These are phyloP conservation scores for Colius striatus DNA, from an alignment of 2,113 vertebrate genomes.

Conservation along the genomic window DNA sequence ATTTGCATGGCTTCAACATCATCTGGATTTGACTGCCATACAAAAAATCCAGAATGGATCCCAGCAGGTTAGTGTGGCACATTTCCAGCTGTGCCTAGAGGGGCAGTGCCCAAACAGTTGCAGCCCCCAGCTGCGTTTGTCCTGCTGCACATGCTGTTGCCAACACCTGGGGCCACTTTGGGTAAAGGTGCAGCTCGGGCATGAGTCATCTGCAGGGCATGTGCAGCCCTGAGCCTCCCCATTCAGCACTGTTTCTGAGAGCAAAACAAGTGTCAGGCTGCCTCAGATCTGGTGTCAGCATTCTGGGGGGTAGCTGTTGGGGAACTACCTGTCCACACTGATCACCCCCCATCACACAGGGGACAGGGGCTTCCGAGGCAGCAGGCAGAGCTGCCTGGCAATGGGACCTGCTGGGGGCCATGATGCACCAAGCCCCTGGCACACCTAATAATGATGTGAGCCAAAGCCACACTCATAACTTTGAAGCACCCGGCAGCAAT, in stretches of 20 bases:
- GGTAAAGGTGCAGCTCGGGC: neutral
- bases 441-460: neutral
- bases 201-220: neutral
- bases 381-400: neutral
- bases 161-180: neutral
- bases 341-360: neutral
- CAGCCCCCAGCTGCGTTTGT: neutral
- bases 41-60: slow-evolving; percentile 67
- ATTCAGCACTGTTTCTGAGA: neutral
- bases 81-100: neutral
- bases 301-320: accelerated
- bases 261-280: neutral
- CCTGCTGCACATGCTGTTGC: neutral
- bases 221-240: neutral
- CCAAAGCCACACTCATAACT: neutral
- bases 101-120: neutral
- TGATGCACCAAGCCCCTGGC: neutral
- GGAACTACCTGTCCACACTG: neutral
- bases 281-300: neutral
- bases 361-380: neutral
- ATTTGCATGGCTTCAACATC: slow-evolving; percentile 52
- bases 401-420: neutral
- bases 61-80: neutral
- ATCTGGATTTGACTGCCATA: slow-evolving; percentile 60
- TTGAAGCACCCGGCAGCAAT: neutral